Conservation (phyloP, 2,113 vertebrate genomes). For the Elgaria multicarinata region DNA sequence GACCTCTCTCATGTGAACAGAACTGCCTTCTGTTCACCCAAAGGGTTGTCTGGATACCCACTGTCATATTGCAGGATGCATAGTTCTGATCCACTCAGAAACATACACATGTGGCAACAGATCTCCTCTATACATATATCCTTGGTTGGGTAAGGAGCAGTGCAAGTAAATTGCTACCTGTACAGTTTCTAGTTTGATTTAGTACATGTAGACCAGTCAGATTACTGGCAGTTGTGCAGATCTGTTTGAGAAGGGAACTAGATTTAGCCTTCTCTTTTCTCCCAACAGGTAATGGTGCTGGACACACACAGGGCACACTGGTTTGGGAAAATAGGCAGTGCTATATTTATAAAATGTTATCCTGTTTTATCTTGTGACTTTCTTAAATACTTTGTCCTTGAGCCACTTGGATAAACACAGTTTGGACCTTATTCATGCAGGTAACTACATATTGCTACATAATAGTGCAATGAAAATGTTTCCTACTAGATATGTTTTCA, state of each 20-base stretch:
- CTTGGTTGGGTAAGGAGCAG: neutral
- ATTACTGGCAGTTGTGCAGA: neutral
- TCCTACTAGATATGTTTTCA: neutral
- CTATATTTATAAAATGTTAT: neutral
- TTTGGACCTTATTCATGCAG: neutral
- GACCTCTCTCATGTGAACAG: neutral
- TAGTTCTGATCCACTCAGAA: too few species aligned
- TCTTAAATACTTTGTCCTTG: neutral
- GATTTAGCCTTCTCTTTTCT: neutral
- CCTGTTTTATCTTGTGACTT: neutral
- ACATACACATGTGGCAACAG: neutral
- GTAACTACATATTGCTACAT: neutral
- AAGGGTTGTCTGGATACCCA: neutral
- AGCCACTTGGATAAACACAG: neutral
- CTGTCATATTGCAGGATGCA: neutral
- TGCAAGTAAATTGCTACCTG: neutral
- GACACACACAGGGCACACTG: neutral
- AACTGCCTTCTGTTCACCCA: neutral
- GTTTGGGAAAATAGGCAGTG: neutral
- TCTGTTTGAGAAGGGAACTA: neutral
- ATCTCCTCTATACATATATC: neutral
- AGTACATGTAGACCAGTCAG: neutral
- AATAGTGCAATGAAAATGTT: neutral
- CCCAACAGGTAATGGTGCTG: neutral
- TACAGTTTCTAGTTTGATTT: neutral